Percentiles rank a stretch among this genome's conserved stretches.
Conservation (phyloP, 2,113 vertebrate species). For the Setophaga petechia region DNA sequence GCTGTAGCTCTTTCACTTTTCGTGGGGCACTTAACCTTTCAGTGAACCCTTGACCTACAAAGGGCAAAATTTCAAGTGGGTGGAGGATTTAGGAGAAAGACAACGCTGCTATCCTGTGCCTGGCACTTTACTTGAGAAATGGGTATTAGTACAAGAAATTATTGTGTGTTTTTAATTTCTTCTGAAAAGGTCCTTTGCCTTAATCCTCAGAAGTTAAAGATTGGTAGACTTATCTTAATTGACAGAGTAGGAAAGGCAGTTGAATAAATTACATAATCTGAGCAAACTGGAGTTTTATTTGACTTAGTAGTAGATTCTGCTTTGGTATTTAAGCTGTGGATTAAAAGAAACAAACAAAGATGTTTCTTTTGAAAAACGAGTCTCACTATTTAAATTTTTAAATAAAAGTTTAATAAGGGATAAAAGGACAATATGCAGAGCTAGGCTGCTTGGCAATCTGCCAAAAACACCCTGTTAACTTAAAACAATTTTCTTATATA, state of each 20-base stretch:
- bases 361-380: not conserved
- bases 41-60: not conserved
- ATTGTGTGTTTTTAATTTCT: not conserved
- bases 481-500: not conserved
- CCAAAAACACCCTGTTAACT: not conserved
- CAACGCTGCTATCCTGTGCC: accelerated
- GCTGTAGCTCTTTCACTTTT: not conserved
- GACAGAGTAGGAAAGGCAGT: not conserved
- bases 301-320: not conserved
- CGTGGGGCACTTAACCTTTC: not conserved
- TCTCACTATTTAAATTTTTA: not conserved
- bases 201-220: not conserved
- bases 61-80: not conserved
- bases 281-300: not conserved
- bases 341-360: not conserved
- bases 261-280: not conserved
- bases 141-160: not conserved
- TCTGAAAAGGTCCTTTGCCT: not conserved
- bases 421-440: not conserved
- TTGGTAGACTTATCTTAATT: not conserved
- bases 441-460: not conserved
- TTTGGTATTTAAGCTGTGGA: not conserved
- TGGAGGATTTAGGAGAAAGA: not conserved
- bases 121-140: not conserved
- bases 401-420: not conserved